Evolutionary conservation across 2,888 invertebrate genomes (phyloP), one percentile per base, ranked within the genome.

Genomic region (Arge pagana): DNA sequence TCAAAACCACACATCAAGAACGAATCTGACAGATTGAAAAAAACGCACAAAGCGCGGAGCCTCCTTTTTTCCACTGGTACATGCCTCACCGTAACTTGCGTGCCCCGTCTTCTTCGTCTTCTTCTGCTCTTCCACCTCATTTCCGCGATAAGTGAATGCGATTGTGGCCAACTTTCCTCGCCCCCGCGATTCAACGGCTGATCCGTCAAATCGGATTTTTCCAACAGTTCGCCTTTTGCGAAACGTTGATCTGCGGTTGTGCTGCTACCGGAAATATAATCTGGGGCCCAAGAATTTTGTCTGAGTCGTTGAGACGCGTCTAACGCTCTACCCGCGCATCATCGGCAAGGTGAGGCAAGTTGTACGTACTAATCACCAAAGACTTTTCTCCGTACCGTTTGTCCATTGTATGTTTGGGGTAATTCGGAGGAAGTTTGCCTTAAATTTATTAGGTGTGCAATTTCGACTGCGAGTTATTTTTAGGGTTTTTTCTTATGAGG

Each of bases 121-220:
- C 45, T 45, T 45, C 71, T 68, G 72, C 70, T 72, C 74, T 73
- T 71, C 74, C 74, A 67, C 68, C 70, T 75, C 74, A 75, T 75
- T 75, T 73, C 72, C 70, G 64, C 63, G 59, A 66, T 64, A 66
- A 68, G 70, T 67, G 69, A 66, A 67, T 60, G 64, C 67, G 69
- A 69, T 72, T 70, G 67, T 65, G 57, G 61, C 59, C 55, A 59
- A 64, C 60, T 60, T 61, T 55, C 62, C 60, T 54, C 48, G 49
- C 31, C 31, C 18, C 48, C 35, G 26, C 15, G 50, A 48, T 53
- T 35, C 53, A 53, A 52, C 62, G 65, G 69, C 66, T 71, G 62
- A 72, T 71, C 70, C 67, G 61, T 63, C 50, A 59, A 70, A 72
- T 68, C 68, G 69, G 68, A 72, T 74, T 73, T 71, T 64, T 58